These are phyloP conservation scores for Heliocidaris tuberculata DNA, from an alignment of 35 echinoderm and acorn worm species.

Conservation along the genomic window DNA sequence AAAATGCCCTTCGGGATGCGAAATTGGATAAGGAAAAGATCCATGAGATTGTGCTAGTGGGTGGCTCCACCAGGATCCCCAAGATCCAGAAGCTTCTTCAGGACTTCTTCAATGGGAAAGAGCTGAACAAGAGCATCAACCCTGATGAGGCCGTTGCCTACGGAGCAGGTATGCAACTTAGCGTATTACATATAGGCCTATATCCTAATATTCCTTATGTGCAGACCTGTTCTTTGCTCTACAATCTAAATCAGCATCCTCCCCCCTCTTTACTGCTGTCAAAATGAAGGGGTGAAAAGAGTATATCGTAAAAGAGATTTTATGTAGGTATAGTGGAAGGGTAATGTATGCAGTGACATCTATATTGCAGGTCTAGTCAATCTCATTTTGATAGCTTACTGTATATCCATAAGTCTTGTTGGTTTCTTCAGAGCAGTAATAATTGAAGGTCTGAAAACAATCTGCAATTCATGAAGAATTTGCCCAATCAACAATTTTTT, in stretches of 20 bases:
- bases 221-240: background rate
- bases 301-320: too few species aligned
- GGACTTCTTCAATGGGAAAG: slow-evolving; percentile 82
- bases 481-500: too few species aligned
- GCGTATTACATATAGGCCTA: background rate
- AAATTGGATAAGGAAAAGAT: slow-evolving; percentile 69
- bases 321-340: too few species aligned
- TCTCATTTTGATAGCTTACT: too few species aligned
- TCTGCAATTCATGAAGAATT: too few species aligned
- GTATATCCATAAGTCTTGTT: too few species aligned
- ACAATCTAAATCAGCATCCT: background rate
- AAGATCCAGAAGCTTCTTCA: slow-evolving; percentile 78
- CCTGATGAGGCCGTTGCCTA: slow-evolving; percentile 98
- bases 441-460: too few species aligned
- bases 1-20: slow-evolving; percentile 77
- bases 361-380: too few species aligned
- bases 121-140: slow-evolving; percentile 99
- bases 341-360: too few species aligned
- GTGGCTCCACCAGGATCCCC: slow-evolving; percentile 91
- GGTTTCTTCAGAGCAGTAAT: too few species aligned
- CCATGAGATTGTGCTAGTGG: slow-evolving; percentile 86
- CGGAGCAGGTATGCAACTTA: slow-evolving; percentile 80
- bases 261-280: background rate
- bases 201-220: background rate
- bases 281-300: background rate